Evolutionary conservation across 1,140 invertebrate genomes (phyloP).

Genomic region (Lasioglossum albipes): DNA sequence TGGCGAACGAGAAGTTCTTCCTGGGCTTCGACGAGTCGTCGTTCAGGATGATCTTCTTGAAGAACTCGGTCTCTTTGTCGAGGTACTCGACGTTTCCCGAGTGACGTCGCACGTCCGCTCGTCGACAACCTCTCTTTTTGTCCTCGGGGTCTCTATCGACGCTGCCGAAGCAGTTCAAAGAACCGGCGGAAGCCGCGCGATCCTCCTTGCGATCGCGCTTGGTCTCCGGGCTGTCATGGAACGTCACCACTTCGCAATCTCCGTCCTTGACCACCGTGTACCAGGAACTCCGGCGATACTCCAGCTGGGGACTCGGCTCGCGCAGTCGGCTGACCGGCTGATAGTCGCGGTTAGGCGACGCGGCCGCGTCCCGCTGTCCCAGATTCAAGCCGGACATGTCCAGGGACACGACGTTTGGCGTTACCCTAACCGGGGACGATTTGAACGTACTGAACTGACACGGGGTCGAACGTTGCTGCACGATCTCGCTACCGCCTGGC

Average conservation of each 20-base stretch:
- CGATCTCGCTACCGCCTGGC: conserved; percentile 47
- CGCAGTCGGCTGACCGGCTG: background rate
- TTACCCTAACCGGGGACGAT: conserved; percentile 51
- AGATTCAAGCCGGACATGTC: conserved; percentile 61
- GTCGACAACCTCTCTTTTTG: conserved; percentile 11
- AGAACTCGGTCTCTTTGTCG: conserved; percentile 69
- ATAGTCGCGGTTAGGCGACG: conserved; percentile 16
- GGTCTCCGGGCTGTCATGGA: conserved; percentile 27
- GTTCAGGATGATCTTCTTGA: conserved; percentile 61
- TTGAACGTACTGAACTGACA: conserved; percentile 75
- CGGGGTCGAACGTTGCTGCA: conserved; percentile 34
- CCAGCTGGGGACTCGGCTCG: conserved; percentile 62
- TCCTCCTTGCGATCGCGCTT: conserved; percentile 35
- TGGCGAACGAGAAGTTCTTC: conserved; percentile 62
- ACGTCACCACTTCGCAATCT: conserved; percentile 62
- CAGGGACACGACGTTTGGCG: conserved; percentile 50
- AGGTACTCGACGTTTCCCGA: conserved; percentile 66
- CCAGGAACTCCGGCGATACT: conserved; percentile 72
- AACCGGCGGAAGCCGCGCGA: conserved; percentile 20
- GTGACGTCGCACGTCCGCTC: conserved; percentile 28
- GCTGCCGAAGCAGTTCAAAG: conserved; percentile 64
- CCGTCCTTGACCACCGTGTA: conserved; percentile 71
- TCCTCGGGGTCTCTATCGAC: conserved; percentile 38
- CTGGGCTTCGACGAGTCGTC: conserved; percentile 21
- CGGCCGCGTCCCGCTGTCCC: conserved; percentile 56